These are phyloP conservation scores for Eubucco bourcierii DNA, from an alignment of 2,113 vertebrate genomes.

Conservation along the genomic window DNA sequence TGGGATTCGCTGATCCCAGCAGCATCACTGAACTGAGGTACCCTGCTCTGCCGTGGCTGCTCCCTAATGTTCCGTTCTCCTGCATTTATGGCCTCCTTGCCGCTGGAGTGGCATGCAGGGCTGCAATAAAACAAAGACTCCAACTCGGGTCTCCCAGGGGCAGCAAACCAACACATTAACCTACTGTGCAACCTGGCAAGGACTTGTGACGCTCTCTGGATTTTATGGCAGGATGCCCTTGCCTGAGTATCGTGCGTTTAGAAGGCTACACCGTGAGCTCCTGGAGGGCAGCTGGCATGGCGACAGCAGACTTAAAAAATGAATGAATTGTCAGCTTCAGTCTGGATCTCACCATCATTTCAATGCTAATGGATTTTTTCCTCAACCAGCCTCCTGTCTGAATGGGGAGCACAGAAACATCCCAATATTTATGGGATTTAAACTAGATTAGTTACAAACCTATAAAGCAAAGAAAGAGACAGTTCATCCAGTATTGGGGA, in stretches of 20 bases:
- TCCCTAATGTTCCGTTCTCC: not conserved
- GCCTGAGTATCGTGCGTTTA: not conserved
- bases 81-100: not conserved
- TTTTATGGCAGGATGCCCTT: not conserved
- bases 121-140: conserved; percentile 2
- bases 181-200: not conserved
- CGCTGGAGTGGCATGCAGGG: not conserved
- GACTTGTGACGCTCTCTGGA: not conserved
- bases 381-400: conserved; percentile 34
- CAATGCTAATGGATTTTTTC: conserved; percentile 61
- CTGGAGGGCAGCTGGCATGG: conserved; percentile 45
- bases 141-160: not conserved
- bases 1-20: not conserved
- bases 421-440: conserved; percentile 65
- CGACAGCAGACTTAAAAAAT: conserved; percentile 44
- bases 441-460: conserved; percentile 68
- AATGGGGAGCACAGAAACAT: conserved; percentile 65
- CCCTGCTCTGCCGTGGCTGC: not conserved
- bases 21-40: not conserved
- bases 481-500: conserved; percentile 64
- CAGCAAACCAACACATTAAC: not conserved
- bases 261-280: not conserved
- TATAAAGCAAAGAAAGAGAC: conserved; percentile 72
- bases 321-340: conserved; percentile 53
- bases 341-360: conserved; percentile 61